Base-by-base conservation (phyloP, 2,797 vertebrate species). In the Catostomus latipinnis region DNA sequence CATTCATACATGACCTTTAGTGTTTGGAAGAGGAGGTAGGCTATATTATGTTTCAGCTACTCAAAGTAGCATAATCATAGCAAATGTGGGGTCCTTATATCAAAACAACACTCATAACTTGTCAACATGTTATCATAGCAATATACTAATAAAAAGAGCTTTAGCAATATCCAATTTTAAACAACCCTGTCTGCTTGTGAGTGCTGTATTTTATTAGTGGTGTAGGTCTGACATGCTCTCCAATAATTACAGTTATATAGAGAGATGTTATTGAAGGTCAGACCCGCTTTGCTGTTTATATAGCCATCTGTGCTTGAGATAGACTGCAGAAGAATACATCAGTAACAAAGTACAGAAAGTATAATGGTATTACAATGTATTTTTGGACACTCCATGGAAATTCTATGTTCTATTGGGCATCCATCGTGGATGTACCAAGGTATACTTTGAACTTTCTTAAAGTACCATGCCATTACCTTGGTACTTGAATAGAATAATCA, bases 61-160 rank as follows among this genome's bases (percentile, higher is more conserved):
- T 61, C 22, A 34, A 34, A 52, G 45, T 12, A 48, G 45, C 62
- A 46, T 70, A 82, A 75, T 71, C 67, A 34, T 22, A n/a, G 14
- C 16, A 18, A 45, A 78, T 65, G 58, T 52, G 53, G 80, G 34
- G 22, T 54, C 43, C n/a, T n/a, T 83, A 65, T 76, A 80, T 87
- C 71, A 73, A 72, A 81, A 66, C 10, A 5, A 11, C 48, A 58
- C 72, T 12, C 22, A 53, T 45, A 56, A 53, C 56, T 53, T 50
- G 53, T 70, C 65, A 74, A 71, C 60, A 77, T 70, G 69, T 81
- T 84, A 60, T 83, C 76, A 81, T 82, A 81, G 65, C 22, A 22
- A 65, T 74, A 8, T 57, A 10, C 49, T 69, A 81, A 78, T 73
- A 82, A 68, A 52, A 56, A 10, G 13, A n/a, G 46, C 16, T 61